Conservation (phyloP, 2,797 vertebrate species). For the Leucoraja ocellata region DNA sequence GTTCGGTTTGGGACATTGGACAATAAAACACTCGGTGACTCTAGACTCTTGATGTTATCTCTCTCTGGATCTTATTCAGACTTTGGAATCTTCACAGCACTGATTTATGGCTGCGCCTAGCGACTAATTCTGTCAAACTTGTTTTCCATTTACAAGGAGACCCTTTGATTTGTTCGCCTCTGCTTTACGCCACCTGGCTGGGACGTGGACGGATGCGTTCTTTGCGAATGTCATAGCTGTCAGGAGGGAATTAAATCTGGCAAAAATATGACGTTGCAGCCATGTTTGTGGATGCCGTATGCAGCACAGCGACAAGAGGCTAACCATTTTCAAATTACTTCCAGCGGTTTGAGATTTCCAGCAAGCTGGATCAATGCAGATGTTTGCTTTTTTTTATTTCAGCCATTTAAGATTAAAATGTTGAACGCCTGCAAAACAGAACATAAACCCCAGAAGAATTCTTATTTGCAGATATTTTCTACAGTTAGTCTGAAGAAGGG, state of each 20-base stretch:
- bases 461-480: slow-evolving; percentile 26
- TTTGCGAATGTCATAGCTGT: slow-evolving; percentile 25
- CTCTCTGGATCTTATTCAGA: slow-evolving; percentile 15
- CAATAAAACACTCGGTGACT: too few relatives aligned
- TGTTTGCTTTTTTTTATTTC: not conserved
- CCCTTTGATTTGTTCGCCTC: slow-evolving; percentile 45
- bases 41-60: not conserved
- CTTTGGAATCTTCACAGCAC: slow-evolving; percentile 61
- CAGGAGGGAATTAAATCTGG: slow-evolving; percentile 20
- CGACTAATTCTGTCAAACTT: slow-evolving; percentile 67
- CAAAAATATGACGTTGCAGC: slow-evolving; percentile 24
- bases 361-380: slow-evolving; percentile 21
- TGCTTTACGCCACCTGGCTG: slow-evolving; percentile 54
- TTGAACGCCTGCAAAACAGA: not conserved
- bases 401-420: not conserved
- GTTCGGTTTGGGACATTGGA: too few relatives aligned
- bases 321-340: slow-evolving; percentile 27
- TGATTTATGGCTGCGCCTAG: slow-evolving; percentile 59
- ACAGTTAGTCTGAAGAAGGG: not conserved
- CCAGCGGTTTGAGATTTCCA: slow-evolving; percentile 16
- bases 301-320: not conserved
- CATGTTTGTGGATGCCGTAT: not conserved
- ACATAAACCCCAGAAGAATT: not conserved
- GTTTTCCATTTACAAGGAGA: slow-evolving; percentile 49
- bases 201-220: slow-evolving; percentile 45